A percentile compares a stretch with the other conserved stretches of the same genome.
Evolutionary conservation across 2,888 invertebrate species (phyloP).

Genomic region (Himalopsyche kuldschensis): DNA sequence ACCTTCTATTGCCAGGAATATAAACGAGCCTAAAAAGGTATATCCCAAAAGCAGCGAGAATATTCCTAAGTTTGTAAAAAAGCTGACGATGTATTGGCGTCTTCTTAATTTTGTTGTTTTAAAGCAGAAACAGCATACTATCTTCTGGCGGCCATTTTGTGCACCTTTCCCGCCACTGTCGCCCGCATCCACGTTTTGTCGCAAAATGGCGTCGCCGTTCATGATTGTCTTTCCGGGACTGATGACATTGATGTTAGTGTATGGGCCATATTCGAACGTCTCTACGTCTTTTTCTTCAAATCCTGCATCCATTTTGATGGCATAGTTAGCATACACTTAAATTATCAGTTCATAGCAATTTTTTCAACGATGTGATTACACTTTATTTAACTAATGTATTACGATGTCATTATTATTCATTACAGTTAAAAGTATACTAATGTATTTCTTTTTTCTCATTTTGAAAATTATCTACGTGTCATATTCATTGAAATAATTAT

Average conservation of each 20-base stretch:
- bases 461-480: background rate
- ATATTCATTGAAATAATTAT: background rate
- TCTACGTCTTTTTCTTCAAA: slow-evolving; percentile 26
- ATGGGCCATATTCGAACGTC: slow-evolving; percentile 21
- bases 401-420: background rate
- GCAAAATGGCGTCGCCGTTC: slow-evolving; percentile 59
- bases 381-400: background rate
- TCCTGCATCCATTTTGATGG: slow-evolving; percentile 24
- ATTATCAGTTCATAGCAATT: background rate
- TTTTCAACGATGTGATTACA: background rate
- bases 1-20: slow-evolving; percentile 83
- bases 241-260: slow-evolving; percentile 6
- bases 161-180: slow-evolving; percentile 56
- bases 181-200: slow-evolving; percentile 59
- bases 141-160: slow-evolving; percentile 53
- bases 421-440: background rate
- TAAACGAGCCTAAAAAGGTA: slow-evolving; percentile 75
- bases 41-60: slow-evolving; percentile 80
- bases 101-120: slow-evolving; percentile 59
- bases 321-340: background rate
- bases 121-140: slow-evolving; percentile 60
- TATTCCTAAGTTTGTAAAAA: slow-evolving; percentile 80
- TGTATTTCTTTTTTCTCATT: background rate
- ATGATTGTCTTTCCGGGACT: slow-evolving; percentile 51
- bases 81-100: slow-evolving; percentile 70